Conservation (phyloP, 1,140 invertebrate genomes). For the Euura saliciscinereae region DNA sequence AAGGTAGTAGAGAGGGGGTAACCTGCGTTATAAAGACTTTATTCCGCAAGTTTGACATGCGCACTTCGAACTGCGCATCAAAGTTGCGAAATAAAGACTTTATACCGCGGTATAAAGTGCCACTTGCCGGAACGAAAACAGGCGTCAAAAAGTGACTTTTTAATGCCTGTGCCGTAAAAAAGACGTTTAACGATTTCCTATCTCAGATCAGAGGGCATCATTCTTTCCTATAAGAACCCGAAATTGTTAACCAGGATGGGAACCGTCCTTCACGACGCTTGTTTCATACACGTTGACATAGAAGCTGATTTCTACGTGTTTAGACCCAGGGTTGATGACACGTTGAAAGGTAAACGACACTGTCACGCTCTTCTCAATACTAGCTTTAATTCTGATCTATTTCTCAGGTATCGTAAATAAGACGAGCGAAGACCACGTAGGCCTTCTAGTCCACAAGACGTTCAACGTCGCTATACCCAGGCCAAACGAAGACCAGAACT, state of each 20-base stretch:
- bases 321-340: constrained; percentile 56
- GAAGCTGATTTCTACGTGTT: constrained; percentile 72
- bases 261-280: constrained; percentile 62
- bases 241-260: constrained; percentile 62
- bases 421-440: constrained; percentile 66
- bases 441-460: constrained; percentile 67
- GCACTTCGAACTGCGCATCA: too few relatives aligned
- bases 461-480: constrained; percentile 71
- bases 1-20: too few relatives aligned
- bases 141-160: too few relatives aligned
- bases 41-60: too few relatives aligned
- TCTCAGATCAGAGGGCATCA: constrained; percentile 64
- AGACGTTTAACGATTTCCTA: constrained; percentile 50
- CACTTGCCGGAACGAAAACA: too few relatives aligned
- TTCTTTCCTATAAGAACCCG: constrained; percentile 68
- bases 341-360: constrained; percentile 47
- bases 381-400: constrained; percentile 25
- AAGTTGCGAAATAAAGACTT: too few relatives aligned
- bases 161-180: too few relatives aligned
- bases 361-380: constrained; percentile 14
- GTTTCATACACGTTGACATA: constrained; percentile 67
- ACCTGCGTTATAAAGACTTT: too few relatives aligned
- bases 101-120: too few relatives aligned
- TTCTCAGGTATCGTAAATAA: constrained; percentile 66
- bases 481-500: constrained; percentile 60